Percentiles rank a stretch among this genome's conserved stretches.
Evolutionary conservation across 2,113 vertebrate genomes (phyloP).

Genomic region (Dolichallabes microphthalmus): DNA sequence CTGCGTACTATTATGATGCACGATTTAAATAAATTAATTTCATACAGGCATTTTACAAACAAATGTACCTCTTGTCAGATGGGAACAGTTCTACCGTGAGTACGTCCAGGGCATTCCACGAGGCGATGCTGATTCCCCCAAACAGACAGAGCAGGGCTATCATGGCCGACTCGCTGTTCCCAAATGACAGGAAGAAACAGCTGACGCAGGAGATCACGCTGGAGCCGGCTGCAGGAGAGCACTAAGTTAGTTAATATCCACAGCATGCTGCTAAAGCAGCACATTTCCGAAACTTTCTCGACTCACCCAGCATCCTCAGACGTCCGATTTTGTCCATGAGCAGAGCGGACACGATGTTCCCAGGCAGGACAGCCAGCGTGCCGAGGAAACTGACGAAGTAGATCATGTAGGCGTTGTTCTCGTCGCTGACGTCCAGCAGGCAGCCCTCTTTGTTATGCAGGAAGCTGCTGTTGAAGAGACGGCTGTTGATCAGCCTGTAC

Average conservation of each 20-base stretch:
- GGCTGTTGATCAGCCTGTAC: slow-evolving; percentile 89
- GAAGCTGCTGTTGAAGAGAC: slow-evolving; percentile 92
- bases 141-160: slow-evolving; percentile 96
- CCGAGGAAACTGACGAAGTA: slow-evolving; percentile 98
- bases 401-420: slow-evolving; percentile 97
- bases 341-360: slow-evolving; percentile 93
- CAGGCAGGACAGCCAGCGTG: slow-evolving; percentile 90
- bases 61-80: slow-evolving; percentile 87
- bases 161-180: slow-evolving; percentile 97
- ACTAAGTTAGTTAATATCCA: not conserved
- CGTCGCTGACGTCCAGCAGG: slow-evolving; percentile 89
- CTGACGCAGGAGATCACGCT: slow-evolving; percentile 95
- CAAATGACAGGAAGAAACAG: slow-evolving; percentile 97
- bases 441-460: slow-evolving; percentile 97
- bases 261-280: not conserved
- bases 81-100: slow-evolving; percentile 96
- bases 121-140: slow-evolving; percentile 96
- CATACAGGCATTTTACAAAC: not conserved
- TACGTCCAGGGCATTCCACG: slow-evolving; percentile 94
- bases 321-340: slow-evolving; percentile 98
- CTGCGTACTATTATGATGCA: not conserved
- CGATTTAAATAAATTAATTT: not conserved
- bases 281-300: not conserved
- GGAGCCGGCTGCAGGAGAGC: slow-evolving; percentile 81
- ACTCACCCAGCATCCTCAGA: slow-evolving; percentile 90